Base-by-base conservation (phyloP, 2,888 invertebrate genomes). In the Neelides folsomi region DNA sequence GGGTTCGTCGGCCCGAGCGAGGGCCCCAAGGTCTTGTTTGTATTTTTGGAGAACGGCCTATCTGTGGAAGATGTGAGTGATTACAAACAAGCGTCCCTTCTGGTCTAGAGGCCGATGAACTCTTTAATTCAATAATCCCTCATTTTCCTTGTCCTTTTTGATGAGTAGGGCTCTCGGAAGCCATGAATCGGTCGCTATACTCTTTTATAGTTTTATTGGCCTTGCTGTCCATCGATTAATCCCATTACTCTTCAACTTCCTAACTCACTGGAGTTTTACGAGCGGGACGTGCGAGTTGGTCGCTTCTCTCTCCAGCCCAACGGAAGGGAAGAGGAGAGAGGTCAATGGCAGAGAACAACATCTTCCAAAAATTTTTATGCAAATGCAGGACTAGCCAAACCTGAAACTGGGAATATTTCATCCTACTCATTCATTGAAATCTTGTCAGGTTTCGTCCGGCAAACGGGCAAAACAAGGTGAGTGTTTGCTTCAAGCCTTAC, bases 351-450 rank as follows among this genome's bases (percentile, higher is more conserved):
- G 56, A 51, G 51, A 54, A 38, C 34, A 47, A 46, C 46, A 52
- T 58, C 55, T 58, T 58, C 55, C 48, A 46, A 52, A 57, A 58
- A 62, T 53, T 55, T 56, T 61, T 64, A 64, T 64, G 64, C 61
- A 63, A 64, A 64, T 64, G 56, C 45, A 27, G 56, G 60, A 64
- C 60, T 62, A 55, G 60, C 64, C 58, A 64, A 64, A 64, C 64
- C 64, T 60, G 64, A 64, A 61, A 59, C 46, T 53, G 47, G 48
- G 48, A 57, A 53, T 45, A 52, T 34, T 53, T 51, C 54, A 51
- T 55, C 53, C 53, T 51, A 55, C 55, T 55, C 56, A 51, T 45
- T 27, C 44, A 19, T 42, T 8, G 12, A 27, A 2, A 18, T 16
- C 19, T 19, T 27, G 16, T 42, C 42, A 42, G 18, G 42, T 42